Percentiles rank a stretch among this genome's conserved stretches.
Evolutionary conservation across 2,888 invertebrate genomes (phyloP).

Genomic region (Epinotia demarniana): DNA sequence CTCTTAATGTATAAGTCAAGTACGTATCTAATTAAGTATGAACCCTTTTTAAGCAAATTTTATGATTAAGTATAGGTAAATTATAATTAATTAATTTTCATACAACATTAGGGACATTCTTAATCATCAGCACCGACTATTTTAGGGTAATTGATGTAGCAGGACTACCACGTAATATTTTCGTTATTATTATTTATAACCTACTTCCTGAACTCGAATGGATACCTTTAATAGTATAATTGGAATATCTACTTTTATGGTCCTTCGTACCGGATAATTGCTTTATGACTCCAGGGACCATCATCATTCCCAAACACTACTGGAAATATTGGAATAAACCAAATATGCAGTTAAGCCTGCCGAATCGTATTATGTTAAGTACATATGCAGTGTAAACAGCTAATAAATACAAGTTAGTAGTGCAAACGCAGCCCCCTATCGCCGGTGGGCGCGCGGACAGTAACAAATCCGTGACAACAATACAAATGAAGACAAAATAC

Average conservation of each 20-base stretch:
- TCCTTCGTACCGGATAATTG: not conserved
- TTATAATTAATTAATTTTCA: not conserved
- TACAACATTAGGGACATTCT: not conserved
- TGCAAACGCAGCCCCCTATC: conserved; percentile 54
- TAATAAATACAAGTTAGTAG: conserved; percentile 51
- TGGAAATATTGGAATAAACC: conserved; percentile 2
- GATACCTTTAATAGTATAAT: not conserved
- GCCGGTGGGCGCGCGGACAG: conserved; percentile 65
- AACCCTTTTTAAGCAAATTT: no score
- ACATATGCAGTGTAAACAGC: conserved; percentile 41
- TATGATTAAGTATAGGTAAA: no score
- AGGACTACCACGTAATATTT: not conserved
- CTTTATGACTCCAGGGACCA: not conserved
- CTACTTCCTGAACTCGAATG: not conserved
- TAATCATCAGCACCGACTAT: no score
- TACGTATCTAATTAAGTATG: no score
- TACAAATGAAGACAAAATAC: conserved; percentile 62
- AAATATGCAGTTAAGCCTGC: conserved; percentile 49
- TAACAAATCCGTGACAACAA: conserved; percentile 66
- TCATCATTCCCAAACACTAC: not conserved
- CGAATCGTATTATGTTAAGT: conserved; percentile 53
- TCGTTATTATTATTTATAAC: not conserved
- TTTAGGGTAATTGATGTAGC: not conserved
- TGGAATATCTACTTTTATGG: not conserved
- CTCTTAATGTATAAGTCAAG: not conserved